These are phyloP conservation scores for Coptodon rendalli DNA, from an alignment of 2,113 vertebrate species.

Conservation along the genomic window DNA sequence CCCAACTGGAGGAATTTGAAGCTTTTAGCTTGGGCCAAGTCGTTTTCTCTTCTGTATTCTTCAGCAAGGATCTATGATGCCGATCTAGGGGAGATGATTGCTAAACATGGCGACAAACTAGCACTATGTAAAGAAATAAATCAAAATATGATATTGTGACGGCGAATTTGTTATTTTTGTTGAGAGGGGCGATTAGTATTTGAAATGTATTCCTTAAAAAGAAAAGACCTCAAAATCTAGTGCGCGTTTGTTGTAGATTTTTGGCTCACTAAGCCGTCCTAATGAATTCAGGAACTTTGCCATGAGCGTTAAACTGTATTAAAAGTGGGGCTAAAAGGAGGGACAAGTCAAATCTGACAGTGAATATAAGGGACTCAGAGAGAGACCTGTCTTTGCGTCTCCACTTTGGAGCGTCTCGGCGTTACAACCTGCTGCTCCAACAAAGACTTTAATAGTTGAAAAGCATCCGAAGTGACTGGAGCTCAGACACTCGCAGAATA, in stretches of 20 bases:
- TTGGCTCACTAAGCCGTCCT: neutral
- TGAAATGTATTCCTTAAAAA: neutral
- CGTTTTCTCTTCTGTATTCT: neutral
- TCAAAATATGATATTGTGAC: neutral
- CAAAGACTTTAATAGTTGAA: conserved; percentile 84
- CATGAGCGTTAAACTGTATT: neutral
- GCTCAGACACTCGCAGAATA: conserved; percentile 81
- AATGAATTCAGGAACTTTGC: neutral
- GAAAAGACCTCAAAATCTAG: neutral
- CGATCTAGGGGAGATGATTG: neutral
- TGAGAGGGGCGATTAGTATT: neutral
- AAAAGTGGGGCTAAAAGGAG: neutral
- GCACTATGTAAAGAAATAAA: neutral
- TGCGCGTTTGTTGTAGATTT: neutral
- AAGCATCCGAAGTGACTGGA: conserved; percentile 83
- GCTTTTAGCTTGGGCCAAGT: conserved; percentile 21
- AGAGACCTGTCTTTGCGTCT: neutral
- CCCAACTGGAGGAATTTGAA: conserved; percentile 51
- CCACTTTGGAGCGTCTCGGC: conserved; percentile 77
- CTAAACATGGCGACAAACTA: neutral
- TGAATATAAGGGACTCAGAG: neutral
- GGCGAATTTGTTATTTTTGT: neutral
- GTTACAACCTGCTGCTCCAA: conserved; percentile 89
- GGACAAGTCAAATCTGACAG: neutral
- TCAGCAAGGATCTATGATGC: neutral